Base-by-base conservation (phyloP, 2,113 vertebrate species). In the Nothobranchius furzeri region DNA sequence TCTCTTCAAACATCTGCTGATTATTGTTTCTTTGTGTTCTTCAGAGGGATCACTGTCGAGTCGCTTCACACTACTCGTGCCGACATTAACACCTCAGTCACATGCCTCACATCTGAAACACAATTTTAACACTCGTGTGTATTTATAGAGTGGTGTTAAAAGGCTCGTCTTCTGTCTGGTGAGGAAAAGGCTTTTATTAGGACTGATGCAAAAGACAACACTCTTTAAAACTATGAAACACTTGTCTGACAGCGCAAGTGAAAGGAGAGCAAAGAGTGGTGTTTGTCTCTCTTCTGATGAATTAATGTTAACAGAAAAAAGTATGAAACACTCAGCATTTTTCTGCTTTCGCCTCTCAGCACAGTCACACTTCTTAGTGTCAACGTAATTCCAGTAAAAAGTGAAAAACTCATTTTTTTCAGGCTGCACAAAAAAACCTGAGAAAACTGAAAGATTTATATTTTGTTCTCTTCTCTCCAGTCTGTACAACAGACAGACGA, bases 141-240 rank as follows among this genome's bases (percentile, higher is more conserved):
- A 90, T 89, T 89, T 85, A 88, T 90, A 89, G 87, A 62, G 50
- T 60, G 0, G 76, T 62, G 84, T 86, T 87, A 74, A 87, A 85
- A 87, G 87, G 72, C 83, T 73, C 71, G 86, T 83, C 88, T 84
- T 76, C 83, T 82, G 85, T 86, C 73, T 72, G 4, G 59, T 66
- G 15, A 55, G 48, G 76, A 76, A 52, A 64, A 59, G 64, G 73
- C 74, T 85, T 85, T 80, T 77, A 78, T 85, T 77, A 60, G 75
- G 61, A 73, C 60, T 45, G 78, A 86, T 35, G 68, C 63, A 43
- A 52, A 55, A 60, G 71, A 79, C 48, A 35, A 40, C 42, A n/a
- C 59, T 70, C 60, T 79, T 82, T 76, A 84, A 82, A 83, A 73
- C 47, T 48, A 67, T 70, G 49, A 81, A 81, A 81, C 6, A 43